Percentiles rank a stretch among this genome's conserved stretches.
phyloP scores from a whole-genome alignment of 2,888 invertebrate genomes.

The Aphodius sticticus region DNA sequence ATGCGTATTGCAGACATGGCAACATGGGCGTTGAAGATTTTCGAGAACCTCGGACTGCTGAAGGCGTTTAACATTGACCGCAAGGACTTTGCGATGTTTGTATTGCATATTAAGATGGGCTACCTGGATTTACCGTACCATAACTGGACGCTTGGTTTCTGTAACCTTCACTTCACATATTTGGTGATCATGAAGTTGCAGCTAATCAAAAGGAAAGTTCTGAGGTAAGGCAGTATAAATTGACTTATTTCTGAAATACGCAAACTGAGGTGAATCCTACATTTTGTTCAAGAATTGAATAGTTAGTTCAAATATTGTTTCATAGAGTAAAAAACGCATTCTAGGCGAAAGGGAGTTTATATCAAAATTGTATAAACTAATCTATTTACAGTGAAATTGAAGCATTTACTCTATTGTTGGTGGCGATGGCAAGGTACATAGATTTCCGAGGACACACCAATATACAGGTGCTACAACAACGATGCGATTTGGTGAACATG shows the following conservation, averaged over 20 bases:
- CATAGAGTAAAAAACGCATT: no score
- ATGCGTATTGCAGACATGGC: neutral
- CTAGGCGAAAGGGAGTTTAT: no score
- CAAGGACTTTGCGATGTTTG: slow-evolving; percentile 18
- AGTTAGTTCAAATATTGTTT: no score
- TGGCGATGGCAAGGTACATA: neutral
- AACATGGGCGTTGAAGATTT: slow-evolving; percentile 6
- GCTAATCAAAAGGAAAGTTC: neutral
- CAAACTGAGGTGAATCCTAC: no score
- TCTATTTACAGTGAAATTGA: slow-evolving; percentile 14
- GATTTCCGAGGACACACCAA: slow-evolving; percentile 16
- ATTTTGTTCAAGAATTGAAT: no score
- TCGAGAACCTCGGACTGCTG: slow-evolving; percentile 1
- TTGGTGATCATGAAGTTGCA: neutral
- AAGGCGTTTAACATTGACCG: slow-evolving; percentile 9
- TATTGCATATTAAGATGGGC: slow-evolving; percentile 14
- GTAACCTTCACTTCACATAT: slow-evolving; percentile 9
- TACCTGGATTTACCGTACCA: slow-evolving; percentile 10
- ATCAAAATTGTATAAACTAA: no score
- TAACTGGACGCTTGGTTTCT: slow-evolving; percentile 12
- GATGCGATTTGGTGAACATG: neutral
- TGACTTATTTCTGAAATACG: no score
- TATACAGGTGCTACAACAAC: slow-evolving; percentile 5
- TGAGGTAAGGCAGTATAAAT: neutral
- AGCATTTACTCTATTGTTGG: slow-evolving; percentile 8